Conservation (phyloP, 2,888 invertebrate species). For the Teleogryllus oceanicus region DNA sequence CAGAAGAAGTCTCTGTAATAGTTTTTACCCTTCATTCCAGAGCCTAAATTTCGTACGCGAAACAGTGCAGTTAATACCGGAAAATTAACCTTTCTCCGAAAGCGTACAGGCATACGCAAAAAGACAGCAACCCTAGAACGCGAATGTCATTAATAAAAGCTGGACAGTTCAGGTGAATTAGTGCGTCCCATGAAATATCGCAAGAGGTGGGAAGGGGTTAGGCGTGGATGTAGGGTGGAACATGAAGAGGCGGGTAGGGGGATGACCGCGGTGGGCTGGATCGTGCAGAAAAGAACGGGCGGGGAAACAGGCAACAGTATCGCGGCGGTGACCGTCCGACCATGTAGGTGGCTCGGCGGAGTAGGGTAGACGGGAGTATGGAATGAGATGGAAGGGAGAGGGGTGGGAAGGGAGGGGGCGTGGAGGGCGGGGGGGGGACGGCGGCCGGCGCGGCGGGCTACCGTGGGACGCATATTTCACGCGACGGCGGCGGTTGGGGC, state of each 20-base stretch:
- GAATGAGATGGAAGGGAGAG: no score
- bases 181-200: not conserved
- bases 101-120: not conserved
- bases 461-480: slow-evolving; percentile 5
- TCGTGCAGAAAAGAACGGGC: not conserved
- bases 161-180: slow-evolving; percentile 3
- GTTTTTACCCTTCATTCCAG: not conserved
- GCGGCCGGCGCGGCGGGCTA: not conserved
- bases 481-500: not conserved
- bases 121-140: slow-evolving; percentile 1
- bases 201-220: not conserved
- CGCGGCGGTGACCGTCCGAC: no score
- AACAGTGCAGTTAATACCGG: slow-evolving; percentile 9
- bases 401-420: no score
- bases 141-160: not conserved
- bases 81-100: slow-evolving; percentile 10
- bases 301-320: no score
- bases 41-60: not conserved
- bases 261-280: not conserved
- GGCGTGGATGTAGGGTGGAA: not conserved
- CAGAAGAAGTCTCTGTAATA: not conserved
- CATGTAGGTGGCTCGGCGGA: no score
- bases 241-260: not conserved
- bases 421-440: not conserved
- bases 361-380: no score